A percentile compares a stretch with the other conserved stretches of the same genome.
These are phyloP conservation scores for Rhodeus uyekii DNA, from an alignment of 2,797 vertebrate species.

Conservation along the genomic window DNA sequence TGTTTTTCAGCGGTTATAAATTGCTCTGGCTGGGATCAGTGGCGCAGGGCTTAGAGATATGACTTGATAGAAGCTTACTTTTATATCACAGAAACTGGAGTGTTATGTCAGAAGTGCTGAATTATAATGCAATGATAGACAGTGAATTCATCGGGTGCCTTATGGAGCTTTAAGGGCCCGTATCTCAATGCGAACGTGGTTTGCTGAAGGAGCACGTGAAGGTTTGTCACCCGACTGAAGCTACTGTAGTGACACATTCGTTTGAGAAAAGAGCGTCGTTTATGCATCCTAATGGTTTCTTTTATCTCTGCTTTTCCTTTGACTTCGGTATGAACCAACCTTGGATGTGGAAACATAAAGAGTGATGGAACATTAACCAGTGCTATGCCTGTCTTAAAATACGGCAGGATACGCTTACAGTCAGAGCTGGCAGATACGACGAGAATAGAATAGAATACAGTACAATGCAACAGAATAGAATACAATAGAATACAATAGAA, in stretches of 20 bases:
- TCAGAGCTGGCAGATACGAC: slow-evolving; percentile 1
- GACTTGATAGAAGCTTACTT: slow-evolving; percentile 41
- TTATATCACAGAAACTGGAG: slow-evolving; percentile 44
- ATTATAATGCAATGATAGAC: slow-evolving; percentile 39
- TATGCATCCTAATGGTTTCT: slow-evolving; percentile 44
- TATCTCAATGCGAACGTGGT: not conserved
- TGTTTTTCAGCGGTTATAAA: slow-evolving; percentile 48
- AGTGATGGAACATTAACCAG: slow-evolving; percentile 53
- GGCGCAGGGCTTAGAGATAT: slow-evolving; percentile 36
- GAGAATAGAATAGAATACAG: not conserved
- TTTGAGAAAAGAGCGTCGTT: slow-evolving; percentile 35
- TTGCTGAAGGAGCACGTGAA: not conserved
- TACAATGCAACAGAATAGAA: not conserved
- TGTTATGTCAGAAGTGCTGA: slow-evolving; percentile 18
- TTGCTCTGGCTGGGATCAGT: slow-evolving; percentile 40
- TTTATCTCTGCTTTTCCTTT: slow-evolving; percentile 36
- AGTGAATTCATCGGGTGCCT: not conserved
- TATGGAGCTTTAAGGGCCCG: not conserved
- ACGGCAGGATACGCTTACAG: slow-evolving; percentile 3
- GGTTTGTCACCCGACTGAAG: slow-evolving; percentile 11
- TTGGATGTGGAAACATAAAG: slow-evolving; percentile 49
- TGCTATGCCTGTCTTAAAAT: slow-evolving; percentile 36
- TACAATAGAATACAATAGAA: not conserved
- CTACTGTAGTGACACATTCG: slow-evolving; percentile 14
- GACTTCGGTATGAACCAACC: slow-evolving; percentile 55